Evolutionary conservation across 2,888 invertebrate genomes (phyloP), one percentile per base, ranked within the genome.

Genomic region (Tenthredo livida): DNA sequence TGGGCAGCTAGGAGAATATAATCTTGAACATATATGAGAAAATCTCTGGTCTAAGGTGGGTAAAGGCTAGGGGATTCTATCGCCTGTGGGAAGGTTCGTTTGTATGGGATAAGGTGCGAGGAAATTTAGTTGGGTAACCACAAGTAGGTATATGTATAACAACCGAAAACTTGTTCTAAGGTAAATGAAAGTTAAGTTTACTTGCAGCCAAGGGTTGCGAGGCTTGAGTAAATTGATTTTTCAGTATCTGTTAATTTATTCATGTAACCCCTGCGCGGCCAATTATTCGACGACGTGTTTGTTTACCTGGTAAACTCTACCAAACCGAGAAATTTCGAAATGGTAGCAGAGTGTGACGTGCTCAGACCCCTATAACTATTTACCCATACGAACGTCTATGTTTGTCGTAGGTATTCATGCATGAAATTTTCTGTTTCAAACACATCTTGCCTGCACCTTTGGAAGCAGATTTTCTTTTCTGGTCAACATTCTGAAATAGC

Each of bases 171-270:
- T 77, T 17, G 50, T 21, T 21, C 25, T 25, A 77, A 77, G 54
- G 50, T 77, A 77, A 77, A 77, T 33, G 33, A 33, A 77, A 77
- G 40, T 54, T 25, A 17, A 47, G 37, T 43, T 15, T 29, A 77
- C 77, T 43, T 21, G 33, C 29, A 73, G 21, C 25, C 21, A 17
- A 21, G 21, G 33, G 2, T 73, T 73, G 2, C 29, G 1, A 40
- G 72, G n/a, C 2, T 73, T 25, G 40, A 29, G 40, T 73, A n/a
- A 73, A 73, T 73, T 43, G 21, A 70, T 40, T 70, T 33, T 15
- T n/a, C 3, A 4, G 25, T 61, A 61, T 61, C 10, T 70, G 2
- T n/a, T n/a, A 70, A 70, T 9, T 70, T 70, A 70, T 70, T 70
- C 17, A 37, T 37, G n/a, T 2, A 29, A 70, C n/a, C 21, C 70